Evolutionary conservation across 2,113 vertebrate species (phyloP).

Genomic region (Sisor rabdophorus): DNA sequence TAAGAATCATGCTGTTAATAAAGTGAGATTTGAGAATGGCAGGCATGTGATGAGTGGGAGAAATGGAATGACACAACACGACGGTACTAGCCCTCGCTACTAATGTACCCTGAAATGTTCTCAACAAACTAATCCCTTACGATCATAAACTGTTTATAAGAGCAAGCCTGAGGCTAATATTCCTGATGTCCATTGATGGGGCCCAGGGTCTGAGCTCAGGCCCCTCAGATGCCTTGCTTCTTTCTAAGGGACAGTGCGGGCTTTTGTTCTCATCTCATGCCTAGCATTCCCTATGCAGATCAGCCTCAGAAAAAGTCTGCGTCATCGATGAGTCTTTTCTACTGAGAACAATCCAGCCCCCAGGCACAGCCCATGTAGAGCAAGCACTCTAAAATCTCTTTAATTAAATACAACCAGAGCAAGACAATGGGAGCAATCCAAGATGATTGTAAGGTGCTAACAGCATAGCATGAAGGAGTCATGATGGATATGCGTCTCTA

Average conservation of each 20-base stretch:
- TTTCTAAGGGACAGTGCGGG: conserved; percentile 66
- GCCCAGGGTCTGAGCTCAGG: conserved; percentile 29
- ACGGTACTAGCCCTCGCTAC: not conserved
- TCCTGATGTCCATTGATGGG: conserved; percentile 25
- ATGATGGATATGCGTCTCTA: not conserved
- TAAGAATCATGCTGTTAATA: conserved; percentile 49
- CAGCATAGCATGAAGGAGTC: conserved; percentile 25
- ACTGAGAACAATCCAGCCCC: conserved; percentile 43
- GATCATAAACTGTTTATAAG: not conserved
- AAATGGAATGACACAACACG: conserved; percentile 22
- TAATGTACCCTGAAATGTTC: not conserved
- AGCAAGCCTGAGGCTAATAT: conserved; percentile 30
- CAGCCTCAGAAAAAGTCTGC: conserved; percentile 49
- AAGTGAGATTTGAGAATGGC: conserved; percentile 32
- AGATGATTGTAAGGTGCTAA: conserved; percentile 40
- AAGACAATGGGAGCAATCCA: conserved; percentile 41
- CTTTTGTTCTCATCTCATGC: conserved; percentile 69
- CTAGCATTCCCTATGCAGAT: conserved; percentile 67
- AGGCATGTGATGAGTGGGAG: conserved; percentile 44
- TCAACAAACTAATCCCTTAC: not conserved
- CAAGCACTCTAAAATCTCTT: conserved; percentile 37
- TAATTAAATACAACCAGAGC: conserved; percentile 41
- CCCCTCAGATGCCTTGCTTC: conserved; percentile 50
- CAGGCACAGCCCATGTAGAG: conserved; percentile 39
- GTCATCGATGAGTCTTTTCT: conserved; percentile 43